Evolutionary conservation across 2,797 vertebrate genomes (phyloP), one percentile per base, ranked within the genome.

Genomic region (Danio tinwini): DNA sequence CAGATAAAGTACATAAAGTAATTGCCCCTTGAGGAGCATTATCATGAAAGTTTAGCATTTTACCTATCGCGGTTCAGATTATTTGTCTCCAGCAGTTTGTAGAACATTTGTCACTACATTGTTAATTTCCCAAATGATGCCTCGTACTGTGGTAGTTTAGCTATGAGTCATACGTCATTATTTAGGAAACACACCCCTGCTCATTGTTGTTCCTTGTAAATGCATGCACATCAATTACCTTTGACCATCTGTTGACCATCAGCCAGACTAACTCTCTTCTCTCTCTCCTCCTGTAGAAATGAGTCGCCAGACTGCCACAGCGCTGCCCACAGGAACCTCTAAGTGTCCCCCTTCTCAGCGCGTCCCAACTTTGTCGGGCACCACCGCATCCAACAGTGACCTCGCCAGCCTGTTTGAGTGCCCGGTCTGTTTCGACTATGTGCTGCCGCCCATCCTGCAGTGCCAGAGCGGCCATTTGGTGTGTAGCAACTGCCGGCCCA

Each of bases 301-400:
- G 98, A 99, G 98, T 97, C 98, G 98, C 90, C 98, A 99, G 96
- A 99, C 98, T 85, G 98, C 97, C 81, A 96, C 98, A 91, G 96
- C 98, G 83, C 94, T 99, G 84, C 98, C 98, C 83, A 99, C 97
- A 78, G 98, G 98, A 94, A 98, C 97, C 81, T 99, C 98, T 7
- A 99, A 99, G 94, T 98, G 97, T 88, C 95, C 98, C 13, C 97
- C 98, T 1, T 97, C 98, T 19, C 98, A 99, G 94, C 92, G 98
- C 87, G 97, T 98, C 82, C 97, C 97, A 82, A 97, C 97, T 4
- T 91, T 99, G 88, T 96, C 97, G 0, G 97, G 97, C 94, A 99
- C 98, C 82, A 99, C 98, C 0, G 98, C 98, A 21, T 99, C 98
- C 90, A 99, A 99, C 94, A 99, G 97, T 90, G 98, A 99, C 93